Conservation (phyloP, 2,888 invertebrate species). For the Tachina grossa region DNA sequence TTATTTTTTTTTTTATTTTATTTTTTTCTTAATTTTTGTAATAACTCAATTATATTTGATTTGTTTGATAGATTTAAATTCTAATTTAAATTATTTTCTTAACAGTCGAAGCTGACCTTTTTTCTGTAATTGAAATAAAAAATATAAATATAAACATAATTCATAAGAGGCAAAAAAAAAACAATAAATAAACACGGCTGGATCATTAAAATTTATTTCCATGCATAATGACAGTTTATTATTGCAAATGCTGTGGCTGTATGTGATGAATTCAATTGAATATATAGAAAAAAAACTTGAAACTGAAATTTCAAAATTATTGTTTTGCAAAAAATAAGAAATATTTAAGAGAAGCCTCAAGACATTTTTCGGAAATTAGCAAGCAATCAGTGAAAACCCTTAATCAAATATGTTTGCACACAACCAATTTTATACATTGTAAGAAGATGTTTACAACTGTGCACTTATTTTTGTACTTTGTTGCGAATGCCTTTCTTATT, state of each 20-base stretch:
- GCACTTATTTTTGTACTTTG: no score
- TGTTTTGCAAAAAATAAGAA: not conserved
- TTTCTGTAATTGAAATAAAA: no score
- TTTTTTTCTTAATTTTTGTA: not conserved
- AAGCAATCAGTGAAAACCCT: no score
- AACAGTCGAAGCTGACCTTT: constrained; percentile 26
- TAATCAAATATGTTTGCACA: no score
- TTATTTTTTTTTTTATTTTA: no score
- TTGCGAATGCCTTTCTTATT: no score
- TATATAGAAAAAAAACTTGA: not conserved
- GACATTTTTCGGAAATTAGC: no score
- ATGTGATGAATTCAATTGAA: not conserved
- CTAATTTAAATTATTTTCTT: not conserved
- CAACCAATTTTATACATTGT: no score
- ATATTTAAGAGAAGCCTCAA: no score
- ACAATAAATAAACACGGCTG: constrained; percentile 18
- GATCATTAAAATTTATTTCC: constrained; percentile 35
- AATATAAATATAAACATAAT: not conserved
- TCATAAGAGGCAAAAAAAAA: not conserved
- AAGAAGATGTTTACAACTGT: no score
- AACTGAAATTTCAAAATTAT: constrained; percentile 1
- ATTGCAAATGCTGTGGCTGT: not conserved
- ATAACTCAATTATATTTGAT: constrained; percentile 30
- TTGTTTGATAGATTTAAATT: constrained; percentile 6
- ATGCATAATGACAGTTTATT: constrained; percentile 12